Percentiles rank a stretch among this genome's conserved stretches.
phyloP scores from a whole-genome alignment of 2,888 invertebrate species.

The Aleiodes alternator region DNA sequence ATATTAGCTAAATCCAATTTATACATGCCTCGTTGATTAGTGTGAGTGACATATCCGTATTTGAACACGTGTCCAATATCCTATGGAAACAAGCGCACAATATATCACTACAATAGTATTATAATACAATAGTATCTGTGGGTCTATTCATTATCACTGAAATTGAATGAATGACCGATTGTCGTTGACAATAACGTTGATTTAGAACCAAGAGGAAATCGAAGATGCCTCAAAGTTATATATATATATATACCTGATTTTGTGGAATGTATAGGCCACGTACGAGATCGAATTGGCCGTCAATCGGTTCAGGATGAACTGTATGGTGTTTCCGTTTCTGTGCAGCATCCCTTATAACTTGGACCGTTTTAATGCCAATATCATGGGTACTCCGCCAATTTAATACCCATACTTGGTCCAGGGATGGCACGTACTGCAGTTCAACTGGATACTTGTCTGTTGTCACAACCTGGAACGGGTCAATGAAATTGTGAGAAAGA shows the following conservation, averaged over 20 bases:
- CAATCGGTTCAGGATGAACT: conserved; percentile 85
- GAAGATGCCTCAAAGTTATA: background rate
- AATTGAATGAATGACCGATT: background rate
- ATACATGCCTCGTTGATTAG: conserved; percentile 83
- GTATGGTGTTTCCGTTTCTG: conserved; percentile 84
- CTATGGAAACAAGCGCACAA: conserved; percentile 65
- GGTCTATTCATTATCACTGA: background rate
- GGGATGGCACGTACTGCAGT: conserved; percentile 82
- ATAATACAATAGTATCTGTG: background rate
- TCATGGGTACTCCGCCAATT: conserved; percentile 81
- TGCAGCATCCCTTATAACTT: conserved; percentile 84
- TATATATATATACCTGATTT: conserved; percentile 74
- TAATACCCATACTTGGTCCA: conserved; percentile 86
- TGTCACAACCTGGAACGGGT: conserved; percentile 78
- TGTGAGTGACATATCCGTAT: conserved; percentile 85
- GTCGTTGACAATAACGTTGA: background rate
- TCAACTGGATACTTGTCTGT: conserved; percentile 85
- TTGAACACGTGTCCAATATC: conserved; percentile 80
- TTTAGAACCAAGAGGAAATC: background rate
- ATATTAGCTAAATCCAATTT: conserved; percentile 84
- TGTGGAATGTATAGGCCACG: conserved; percentile 81
- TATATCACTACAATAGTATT: background rate
- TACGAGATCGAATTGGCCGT: conserved; percentile 85
- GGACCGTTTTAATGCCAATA: conserved; percentile 81
- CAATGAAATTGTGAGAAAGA: background rate